Evolutionary conservation across 2,888 invertebrate species (phyloP), one percentile per base, ranked within the genome.

Genomic region (Archips crataeganus): DNA sequence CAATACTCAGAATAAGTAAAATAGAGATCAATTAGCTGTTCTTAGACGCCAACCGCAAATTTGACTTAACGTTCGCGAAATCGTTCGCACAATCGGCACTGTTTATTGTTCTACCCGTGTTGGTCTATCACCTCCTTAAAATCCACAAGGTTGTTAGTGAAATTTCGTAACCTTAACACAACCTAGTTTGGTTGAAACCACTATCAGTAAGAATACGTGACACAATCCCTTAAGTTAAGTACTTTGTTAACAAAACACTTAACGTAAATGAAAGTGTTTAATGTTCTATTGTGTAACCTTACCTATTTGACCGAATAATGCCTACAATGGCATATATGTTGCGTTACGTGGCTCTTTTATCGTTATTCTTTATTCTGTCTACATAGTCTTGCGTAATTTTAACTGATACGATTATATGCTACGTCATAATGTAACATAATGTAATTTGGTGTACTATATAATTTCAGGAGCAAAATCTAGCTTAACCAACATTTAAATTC

Each of bases 181-280:
- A 74, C 75, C 73, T 71, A 72, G 65, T 71, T 76, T 32, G 32
- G 49, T 71, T 64, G 47, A 61, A 64, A 70, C 5, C 54, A 47
- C 42, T 64, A 69, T 78, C 77, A 70, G 76, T 81, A 79, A 72
- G 77, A 83, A 89, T 87, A 83, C 84, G 77, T 86, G 84, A 85
- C 87, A 82, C 84, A 82, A 79, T 83, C 80, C 81, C 81, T 82
- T 84, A 80, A 82, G 80, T 85, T 84, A 2, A 23, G 54, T 83
- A 64, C 72, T 82, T 78, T 82, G 84, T 82, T 85, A 84, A 86
- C 84, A 78, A 81, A 84, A 77, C 82, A 85, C 87, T 90, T 91
- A 91, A 90, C 87, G 79, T 75, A 82, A 83, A 87, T 77, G 88
- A 89, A 91, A 91, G 91, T 87, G 86, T 85, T 86, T 83, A 86